phyloP scores from a whole-genome alignment of 1,140 invertebrate species.

The Drosophila mauritiana region DNA sequence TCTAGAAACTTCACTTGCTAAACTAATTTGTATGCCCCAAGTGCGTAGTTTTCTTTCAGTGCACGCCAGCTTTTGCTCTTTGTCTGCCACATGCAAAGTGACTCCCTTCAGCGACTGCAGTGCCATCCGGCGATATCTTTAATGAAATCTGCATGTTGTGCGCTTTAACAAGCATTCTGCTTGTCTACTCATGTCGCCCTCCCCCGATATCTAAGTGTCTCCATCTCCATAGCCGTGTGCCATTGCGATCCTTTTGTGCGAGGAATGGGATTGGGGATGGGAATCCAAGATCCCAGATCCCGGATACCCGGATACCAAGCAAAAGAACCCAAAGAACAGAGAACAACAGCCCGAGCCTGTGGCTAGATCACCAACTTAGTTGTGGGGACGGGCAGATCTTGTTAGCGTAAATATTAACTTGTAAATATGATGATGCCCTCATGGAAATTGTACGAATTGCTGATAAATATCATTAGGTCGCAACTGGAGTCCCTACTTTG shows the following conservation, averaged over 20 bases:
- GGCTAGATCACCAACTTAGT: constrained; percentile 59
- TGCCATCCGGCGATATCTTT: constrained; percentile 67
- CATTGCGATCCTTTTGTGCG: constrained; percentile 64
- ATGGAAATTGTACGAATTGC: constrained; percentile 82
- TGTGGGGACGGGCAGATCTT: constrained; percentile 61
- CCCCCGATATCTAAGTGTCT: constrained; percentile 11
- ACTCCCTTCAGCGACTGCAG: constrained; percentile 60
- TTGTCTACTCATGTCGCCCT: constrained; percentile 73
- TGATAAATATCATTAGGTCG: constrained; percentile 81
- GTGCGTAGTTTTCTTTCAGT: constrained; percentile 1
- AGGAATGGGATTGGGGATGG: not conserved
- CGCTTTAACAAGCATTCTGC: constrained; percentile 81
- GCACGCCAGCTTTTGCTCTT: constrained; percentile 8
- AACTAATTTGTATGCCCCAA: no score
- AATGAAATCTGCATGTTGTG: constrained; percentile 83
- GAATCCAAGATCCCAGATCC: constrained; percentile 33
- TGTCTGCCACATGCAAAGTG: constrained; percentile 43
- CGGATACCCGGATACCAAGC: constrained; percentile 14
- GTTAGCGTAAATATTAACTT: constrained; percentile 84
- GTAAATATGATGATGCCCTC: constrained; percentile 84
- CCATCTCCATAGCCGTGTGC: constrained; percentile 34
- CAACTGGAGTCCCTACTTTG: constrained; percentile 13
- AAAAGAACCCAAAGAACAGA: constrained; percentile 7
- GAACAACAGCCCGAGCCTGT: constrained; percentile 22
- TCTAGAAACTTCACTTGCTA: no score